phyloP scores from a whole-genome alignment of 1,140 invertebrate genomes.

The Trichoplusia ni region DNA sequence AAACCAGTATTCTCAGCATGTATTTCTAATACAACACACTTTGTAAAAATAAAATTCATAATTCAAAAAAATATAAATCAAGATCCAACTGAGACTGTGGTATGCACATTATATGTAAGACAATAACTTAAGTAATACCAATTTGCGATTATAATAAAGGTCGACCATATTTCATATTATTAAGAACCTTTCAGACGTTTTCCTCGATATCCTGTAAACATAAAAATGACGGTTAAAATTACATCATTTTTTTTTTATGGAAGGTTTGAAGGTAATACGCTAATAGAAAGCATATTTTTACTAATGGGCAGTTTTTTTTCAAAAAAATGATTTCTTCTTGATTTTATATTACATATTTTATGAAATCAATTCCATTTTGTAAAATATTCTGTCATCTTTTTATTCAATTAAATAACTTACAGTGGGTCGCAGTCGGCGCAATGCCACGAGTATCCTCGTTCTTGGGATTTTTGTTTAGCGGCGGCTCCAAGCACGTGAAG shows the following conservation, averaged over 20 bases:
- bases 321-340: too few relatives aligned
- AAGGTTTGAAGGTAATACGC: too few relatives aligned
- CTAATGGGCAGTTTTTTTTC: too few relatives aligned
- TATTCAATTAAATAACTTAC: too few relatives aligned
- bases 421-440: conserved; percentile 97
- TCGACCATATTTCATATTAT: not conserved
- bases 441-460: conserved; percentile 96
- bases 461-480: conserved; percentile 96
- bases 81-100: not conserved
- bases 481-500: conserved; percentile 95
- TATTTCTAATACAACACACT: conserved; percentile 28
- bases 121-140: conserved; percentile 17
- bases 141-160: conserved; percentile 7
- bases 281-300: too few relatives aligned
- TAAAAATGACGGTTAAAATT: too few relatives aligned
- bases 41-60: conserved; percentile 17
- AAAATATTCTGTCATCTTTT: too few relatives aligned
- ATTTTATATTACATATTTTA: too few relatives aligned
- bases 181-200: conserved; percentile 53
- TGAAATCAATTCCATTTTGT: too few relatives aligned
- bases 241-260: too few relatives aligned
- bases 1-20: conserved; percentile 8
- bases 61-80: conserved; percentile 23
- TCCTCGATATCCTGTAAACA: conserved; percentile 64
- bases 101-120: conserved; percentile 11